phyloP scores from a whole-genome alignment of 2,888 invertebrate genomes.

The Apamea sordens region DNA sequence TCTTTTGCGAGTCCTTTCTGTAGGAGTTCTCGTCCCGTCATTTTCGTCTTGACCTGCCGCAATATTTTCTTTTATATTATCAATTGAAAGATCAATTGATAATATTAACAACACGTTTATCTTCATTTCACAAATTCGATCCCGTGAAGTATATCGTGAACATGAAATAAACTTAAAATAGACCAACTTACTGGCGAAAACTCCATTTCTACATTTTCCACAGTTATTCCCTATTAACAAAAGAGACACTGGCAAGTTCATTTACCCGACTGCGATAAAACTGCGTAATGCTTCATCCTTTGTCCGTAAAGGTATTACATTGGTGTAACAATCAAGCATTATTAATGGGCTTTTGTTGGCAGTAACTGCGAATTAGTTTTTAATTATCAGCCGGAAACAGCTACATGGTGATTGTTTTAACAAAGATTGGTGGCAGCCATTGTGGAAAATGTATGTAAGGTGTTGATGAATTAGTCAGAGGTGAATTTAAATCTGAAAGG shows the following conservation, averaged over 20 bases:
- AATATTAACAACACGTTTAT: not conserved
- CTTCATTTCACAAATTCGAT: not conserved
- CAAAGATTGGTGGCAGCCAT: constrained; percentile 68
- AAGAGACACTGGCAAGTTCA: constrained; percentile 47
- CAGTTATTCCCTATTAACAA: constrained; percentile 39
- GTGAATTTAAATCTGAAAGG: constrained; percentile 26
- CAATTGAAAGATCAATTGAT: too few relatives aligned
- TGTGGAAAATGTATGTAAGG: constrained; percentile 34
- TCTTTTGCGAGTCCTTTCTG: too few relatives aligned
- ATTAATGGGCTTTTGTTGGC: constrained; percentile 86
- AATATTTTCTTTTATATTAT: too few relatives aligned
- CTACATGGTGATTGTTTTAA: constrained; percentile 72
- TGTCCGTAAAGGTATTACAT: constrained; percentile 66
- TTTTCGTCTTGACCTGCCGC: too few relatives aligned
- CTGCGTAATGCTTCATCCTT: constrained; percentile 71
- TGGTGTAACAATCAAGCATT: constrained; percentile 81
- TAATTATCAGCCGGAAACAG: constrained; percentile 85
- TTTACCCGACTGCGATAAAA: constrained; percentile 62
- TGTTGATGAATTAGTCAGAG: constrained; percentile 42
- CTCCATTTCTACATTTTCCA: not conserved
- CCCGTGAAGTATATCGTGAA: too few relatives aligned
- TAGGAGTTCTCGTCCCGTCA: too few relatives aligned
- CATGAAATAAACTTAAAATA: not conserved
- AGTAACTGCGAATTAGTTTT: constrained; percentile 82
- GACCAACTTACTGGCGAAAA: not conserved